These are phyloP conservation scores for Desmophyllum pertusum DNA, from an alignment of 92 coral and sea anemone genomes.

Conservation along the genomic window DNA sequence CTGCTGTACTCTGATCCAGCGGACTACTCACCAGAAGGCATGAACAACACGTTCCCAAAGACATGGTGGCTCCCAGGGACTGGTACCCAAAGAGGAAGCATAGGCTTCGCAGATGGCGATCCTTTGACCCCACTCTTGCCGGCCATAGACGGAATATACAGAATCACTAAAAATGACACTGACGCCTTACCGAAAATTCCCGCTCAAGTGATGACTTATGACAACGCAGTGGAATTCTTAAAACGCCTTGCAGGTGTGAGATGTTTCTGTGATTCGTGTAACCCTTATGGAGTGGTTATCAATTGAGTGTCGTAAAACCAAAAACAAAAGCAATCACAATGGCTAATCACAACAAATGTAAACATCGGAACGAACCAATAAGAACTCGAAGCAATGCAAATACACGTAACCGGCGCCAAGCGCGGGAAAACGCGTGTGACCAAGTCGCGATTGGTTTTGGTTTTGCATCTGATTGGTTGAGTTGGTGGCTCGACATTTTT, in stretches of 20 bases:
- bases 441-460: no score
- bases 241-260: slow-evolving; percentile 74
- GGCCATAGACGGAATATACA: slow-evolving; percentile 74
- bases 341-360: no score
- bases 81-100: slow-evolving; percentile 80
- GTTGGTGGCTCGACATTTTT: no score
- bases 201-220: slow-evolving; percentile 74
- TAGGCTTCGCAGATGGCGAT: slow-evolving; percentile 51
- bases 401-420: no score
- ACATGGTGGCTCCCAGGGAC: slow-evolving; percentile 84
- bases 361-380: no score
- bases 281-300: no score
- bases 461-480: no score
- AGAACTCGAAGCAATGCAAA: no score
- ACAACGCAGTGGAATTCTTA: slow-evolving; percentile 70
- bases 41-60: slow-evolving; percentile 65
- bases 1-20: slow-evolving; percentile 85
- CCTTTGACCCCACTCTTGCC: slow-evolving; percentile 89
- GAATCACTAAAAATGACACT: slow-evolving; percentile 55
- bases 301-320: no score
- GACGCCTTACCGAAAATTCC: slow-evolving; percentile 70
- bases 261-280: no score
- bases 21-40: slow-evolving; percentile 69
- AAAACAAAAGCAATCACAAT: no score
- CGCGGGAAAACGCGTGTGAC: no score